These are phyloP conservation scores for Vespertilio murinus DNA, from an alignment of 2,797 vertebrate genomes.

Conservation along the genomic window DNA sequence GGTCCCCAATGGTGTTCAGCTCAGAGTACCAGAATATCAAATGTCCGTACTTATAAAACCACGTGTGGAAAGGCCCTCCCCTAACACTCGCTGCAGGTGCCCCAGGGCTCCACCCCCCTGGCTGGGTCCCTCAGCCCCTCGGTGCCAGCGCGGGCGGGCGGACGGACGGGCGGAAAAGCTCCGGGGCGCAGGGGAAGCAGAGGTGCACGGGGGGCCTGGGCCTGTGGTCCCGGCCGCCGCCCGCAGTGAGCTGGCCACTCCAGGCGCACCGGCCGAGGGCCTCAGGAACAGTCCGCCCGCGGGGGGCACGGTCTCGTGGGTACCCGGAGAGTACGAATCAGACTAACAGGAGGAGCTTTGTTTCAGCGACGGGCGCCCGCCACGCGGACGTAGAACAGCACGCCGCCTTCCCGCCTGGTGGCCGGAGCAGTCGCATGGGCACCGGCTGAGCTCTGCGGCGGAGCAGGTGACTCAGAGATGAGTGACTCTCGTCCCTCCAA, in stretches of 20 bases:
- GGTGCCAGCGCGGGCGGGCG: background rate
- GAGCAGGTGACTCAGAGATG: background rate
- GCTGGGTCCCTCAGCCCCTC: background rate
- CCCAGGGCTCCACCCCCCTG: too few species aligned
- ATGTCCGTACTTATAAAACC: background rate
- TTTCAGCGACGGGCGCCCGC: background rate
- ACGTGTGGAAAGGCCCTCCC: background rate
- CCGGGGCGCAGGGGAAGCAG: background rate
- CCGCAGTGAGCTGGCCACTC: accelerated
- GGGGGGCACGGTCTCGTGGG: accelerated
- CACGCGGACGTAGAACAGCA: accelerated
- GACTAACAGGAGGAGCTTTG: background rate
- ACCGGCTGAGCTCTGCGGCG: background rate
- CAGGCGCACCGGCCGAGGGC: background rate
- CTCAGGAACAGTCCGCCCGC: background rate
- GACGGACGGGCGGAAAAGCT: accelerated
- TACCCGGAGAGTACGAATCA: too few species aligned
- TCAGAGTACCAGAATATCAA: background rate
- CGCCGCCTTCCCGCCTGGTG: accelerated
- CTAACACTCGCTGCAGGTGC: background rate
- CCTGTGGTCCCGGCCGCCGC: accelerated
- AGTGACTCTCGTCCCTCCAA: background rate
- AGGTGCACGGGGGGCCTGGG: background rate
- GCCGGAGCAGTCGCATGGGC: background rate
- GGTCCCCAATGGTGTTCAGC: background rate